Evolutionary conservation across 2,113 vertebrate species (phyloP).

Genomic region (Collichthys lucidus): DNA sequence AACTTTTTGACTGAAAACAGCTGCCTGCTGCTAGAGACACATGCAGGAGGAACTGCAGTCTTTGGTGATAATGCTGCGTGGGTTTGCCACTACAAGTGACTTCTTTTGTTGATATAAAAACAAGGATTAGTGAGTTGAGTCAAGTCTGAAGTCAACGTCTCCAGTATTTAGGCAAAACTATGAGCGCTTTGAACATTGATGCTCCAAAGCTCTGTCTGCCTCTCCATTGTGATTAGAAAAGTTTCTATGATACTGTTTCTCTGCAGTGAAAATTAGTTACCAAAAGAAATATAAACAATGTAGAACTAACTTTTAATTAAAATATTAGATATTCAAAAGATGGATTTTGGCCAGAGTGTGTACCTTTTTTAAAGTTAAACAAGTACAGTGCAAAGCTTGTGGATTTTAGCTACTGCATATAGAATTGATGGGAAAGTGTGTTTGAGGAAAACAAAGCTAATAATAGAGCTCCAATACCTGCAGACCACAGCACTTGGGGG

Average conservation of each 20-base stretch:
- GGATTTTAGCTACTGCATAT: conserved; percentile 38
- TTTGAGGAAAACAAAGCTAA: conserved; percentile 62
- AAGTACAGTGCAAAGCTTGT: conserved; percentile 16
- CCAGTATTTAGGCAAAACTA: neutral
- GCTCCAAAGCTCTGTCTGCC: neutral
- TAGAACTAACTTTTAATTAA: neutral
- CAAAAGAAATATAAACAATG: neutral
- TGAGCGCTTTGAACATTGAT: neutral
- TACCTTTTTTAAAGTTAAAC: conserved; percentile 27
- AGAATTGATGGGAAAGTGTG: conserved; percentile 44
- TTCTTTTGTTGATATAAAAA: neutral
- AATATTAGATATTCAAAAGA: neutral
- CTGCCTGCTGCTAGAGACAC: neutral
- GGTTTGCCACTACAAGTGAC: neutral
- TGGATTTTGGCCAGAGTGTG: neutral
- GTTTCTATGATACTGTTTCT: neutral
- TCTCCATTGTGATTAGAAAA: neutral
- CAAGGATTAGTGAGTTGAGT: neutral
- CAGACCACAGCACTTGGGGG: conserved; percentile 68
- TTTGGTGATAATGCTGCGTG: neutral
- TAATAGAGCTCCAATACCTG: conserved; percentile 64
- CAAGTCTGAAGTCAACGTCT: neutral
- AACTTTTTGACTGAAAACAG: neutral
- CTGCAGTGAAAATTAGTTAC: neutral
- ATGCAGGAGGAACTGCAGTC: neutral